Evolutionary conservation across 1,140 invertebrate species (phyloP).

Genomic region (Ceratosolen fusciceps): DNA sequence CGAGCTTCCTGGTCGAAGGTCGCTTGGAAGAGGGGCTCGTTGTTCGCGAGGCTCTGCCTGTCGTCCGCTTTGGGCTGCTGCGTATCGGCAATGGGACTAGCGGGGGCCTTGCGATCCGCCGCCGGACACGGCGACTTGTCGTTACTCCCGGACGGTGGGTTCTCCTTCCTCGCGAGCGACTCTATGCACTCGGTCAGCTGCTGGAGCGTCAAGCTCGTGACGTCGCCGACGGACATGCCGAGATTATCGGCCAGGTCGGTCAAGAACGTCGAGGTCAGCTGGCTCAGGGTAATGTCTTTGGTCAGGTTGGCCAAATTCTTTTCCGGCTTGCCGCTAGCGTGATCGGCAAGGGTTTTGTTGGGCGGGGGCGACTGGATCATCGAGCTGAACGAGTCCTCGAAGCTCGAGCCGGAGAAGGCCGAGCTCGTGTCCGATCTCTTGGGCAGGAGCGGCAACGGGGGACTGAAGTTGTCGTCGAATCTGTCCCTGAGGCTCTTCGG

Average conservation of each 20-base stretch:
- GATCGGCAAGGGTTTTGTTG: constrained; percentile 26
- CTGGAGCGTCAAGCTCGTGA: constrained; percentile 88
- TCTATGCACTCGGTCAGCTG: constrained; percentile 85
- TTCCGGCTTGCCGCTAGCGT: constrained; percentile 28
- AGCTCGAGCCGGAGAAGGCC: constrained; percentile 58
- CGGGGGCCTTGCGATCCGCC: constrained; percentile 19
- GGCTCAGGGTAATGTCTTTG: constrained; percentile 83
- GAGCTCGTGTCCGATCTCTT: constrained; percentile 55
- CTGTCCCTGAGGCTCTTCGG: constrained; percentile 52
- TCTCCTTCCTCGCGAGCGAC: constrained; percentile 59
- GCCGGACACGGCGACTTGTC: background rate
- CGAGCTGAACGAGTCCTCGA: constrained; percentile 66
- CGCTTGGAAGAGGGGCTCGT: constrained; percentile 71
- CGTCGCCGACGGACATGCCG: constrained; percentile 80
- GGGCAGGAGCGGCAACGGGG: constrained; percentile 60
- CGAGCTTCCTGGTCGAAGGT: constrained; percentile 72
- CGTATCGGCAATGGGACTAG: background rate
- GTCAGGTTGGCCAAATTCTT: constrained; percentile 56
- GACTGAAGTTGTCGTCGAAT: constrained; percentile 68
- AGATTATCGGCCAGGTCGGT: constrained; percentile 83
- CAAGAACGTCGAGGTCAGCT: constrained; percentile 85
- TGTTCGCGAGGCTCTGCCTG: constrained; percentile 48
- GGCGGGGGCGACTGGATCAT: constrained; percentile 57
- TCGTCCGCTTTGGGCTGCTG: constrained; percentile 49
- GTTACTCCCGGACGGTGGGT: constrained; percentile 59